A percentile compares a stretch with the other conserved stretches of the same genome.
Conservation (phyloP, 2,797 vertebrate genomes). For the Limosa lapponica region DNA sequence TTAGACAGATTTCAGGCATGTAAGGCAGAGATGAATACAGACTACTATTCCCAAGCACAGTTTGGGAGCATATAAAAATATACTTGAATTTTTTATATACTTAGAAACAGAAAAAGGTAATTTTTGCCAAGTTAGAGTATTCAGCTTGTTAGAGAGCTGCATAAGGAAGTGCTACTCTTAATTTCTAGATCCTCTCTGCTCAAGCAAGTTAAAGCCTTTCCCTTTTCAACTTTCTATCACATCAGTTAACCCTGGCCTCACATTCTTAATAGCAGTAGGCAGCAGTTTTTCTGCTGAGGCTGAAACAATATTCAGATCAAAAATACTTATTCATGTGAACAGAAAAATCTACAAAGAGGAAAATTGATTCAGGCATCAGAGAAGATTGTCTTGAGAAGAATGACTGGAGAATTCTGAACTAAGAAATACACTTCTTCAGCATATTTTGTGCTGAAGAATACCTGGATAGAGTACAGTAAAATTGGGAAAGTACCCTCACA, state of each 20-base stretch:
- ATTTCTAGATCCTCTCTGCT: background rate
- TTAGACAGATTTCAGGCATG: background rate
- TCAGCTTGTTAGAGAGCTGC: background rate
- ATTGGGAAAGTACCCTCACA: fast-evolving
- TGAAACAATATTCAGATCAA: background rate
- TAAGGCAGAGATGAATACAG: background rate
- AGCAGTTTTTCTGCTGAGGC: background rate
- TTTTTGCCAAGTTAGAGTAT: background rate
- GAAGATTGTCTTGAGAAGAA: background rate
- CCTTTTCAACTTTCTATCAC: background rate
- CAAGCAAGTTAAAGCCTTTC: background rate
- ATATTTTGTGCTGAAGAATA: background rate
- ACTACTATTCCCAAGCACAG: background rate
- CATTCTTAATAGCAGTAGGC: background rate
- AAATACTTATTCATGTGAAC: background rate
- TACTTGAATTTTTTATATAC: background rate
- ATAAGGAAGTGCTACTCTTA: background rate
- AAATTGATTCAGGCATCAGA: background rate
- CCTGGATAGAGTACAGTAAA: background rate
- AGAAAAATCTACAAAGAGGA: background rate
- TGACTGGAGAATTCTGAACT: background rate
- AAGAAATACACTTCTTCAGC: background rate
- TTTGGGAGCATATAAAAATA: background rate
- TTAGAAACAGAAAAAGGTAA: background rate
- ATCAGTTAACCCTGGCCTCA: background rate